Evolutionary conservation across 2,113 vertebrate species (phyloP).

Genomic region (Sphyrna mokarran): DNA sequence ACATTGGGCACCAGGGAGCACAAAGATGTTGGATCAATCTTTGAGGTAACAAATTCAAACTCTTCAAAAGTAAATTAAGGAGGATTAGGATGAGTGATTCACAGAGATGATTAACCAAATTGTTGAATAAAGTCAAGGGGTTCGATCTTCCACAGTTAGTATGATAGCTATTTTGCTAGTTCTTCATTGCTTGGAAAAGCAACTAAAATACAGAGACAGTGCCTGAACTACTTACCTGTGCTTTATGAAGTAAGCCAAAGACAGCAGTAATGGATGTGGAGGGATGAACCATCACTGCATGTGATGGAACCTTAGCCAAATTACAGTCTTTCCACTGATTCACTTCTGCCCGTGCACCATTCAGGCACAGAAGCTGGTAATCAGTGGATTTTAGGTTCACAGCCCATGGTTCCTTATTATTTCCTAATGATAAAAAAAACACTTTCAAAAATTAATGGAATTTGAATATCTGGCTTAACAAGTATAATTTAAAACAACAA

Average conservation of each 20-base stretch:
- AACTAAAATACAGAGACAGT: no score
- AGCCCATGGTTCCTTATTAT: conserved; percentile 67
- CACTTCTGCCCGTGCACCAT: conserved; percentile 72
- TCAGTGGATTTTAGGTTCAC: conserved; percentile 55
- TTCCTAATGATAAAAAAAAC: conserved; percentile 53
- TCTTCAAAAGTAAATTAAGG: background rate
- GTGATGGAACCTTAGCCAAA: conserved; percentile 78
- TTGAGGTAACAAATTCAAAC: background rate
- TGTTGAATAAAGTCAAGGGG: background rate
- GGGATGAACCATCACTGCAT: conserved; percentile 79
- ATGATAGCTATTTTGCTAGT: background rate
- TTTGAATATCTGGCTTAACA: background rate
- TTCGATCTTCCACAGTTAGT: background rate
- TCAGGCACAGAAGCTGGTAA: conserved; percentile 83
- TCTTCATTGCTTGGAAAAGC: background rate
- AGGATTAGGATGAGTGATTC: background rate
- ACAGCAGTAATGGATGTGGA: conserved; percentile 65
- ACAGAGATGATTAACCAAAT: background rate
- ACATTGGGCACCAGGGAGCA: background rate
- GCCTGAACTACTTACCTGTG: conserved; percentile 63
- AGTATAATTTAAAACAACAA: background rate
- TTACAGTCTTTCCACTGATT: conserved; percentile 69
- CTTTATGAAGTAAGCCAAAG: conserved; percentile 78
- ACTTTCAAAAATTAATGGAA: background rate
- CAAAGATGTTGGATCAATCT: background rate